Percentiles rank a stretch among this genome's conserved stretches.
These are phyloP conservation scores for Sinonovacula constricta DNA, from an alignment of 1,140 invertebrate genomes.

Conservation along the genomic window DNA sequence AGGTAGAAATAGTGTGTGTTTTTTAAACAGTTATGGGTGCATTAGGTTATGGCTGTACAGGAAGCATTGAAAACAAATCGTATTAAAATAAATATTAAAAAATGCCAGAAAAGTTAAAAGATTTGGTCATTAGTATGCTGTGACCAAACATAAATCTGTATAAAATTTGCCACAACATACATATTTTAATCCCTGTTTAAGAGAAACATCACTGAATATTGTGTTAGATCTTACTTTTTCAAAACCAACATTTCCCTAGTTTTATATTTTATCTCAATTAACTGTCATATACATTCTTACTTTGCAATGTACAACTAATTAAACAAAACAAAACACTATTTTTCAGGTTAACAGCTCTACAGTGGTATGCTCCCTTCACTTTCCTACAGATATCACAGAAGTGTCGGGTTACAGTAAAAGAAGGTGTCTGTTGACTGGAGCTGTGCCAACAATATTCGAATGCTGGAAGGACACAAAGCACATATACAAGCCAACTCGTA, in stretches of 20 bases:
- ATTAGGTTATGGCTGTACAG: conserved; percentile 8
- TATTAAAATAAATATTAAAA: too few relatives aligned
- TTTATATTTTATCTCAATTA: too few relatives aligned
- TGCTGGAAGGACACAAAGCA: conserved; percentile 21
- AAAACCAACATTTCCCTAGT: background rate
- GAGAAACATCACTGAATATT: too few relatives aligned
- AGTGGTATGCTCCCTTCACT: conserved; percentile 24
- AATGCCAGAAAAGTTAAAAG: too few relatives aligned
- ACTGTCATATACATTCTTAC: too few relatives aligned
- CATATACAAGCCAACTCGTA: conserved; percentile 1
- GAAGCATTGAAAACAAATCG: too few relatives aligned
- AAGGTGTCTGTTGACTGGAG: conserved; percentile 16
- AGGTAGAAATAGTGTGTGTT: background rate
- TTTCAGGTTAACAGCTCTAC: conserved; percentile 10
- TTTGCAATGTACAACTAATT: background rate
- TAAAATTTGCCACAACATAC: background rate
- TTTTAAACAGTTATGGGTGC: background rate
- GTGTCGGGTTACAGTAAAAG: conserved; percentile 14
- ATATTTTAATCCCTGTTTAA: background rate
- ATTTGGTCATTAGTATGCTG: too few relatives aligned
- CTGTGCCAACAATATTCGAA: conserved; percentile 33
- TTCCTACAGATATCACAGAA: conserved; percentile 5
- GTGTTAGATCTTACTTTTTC: background rate
- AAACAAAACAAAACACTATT: background rate
- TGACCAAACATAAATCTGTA: background rate